These are phyloP conservation scores for Macheiramphus alcinus DNA, from an alignment of 2,113 vertebrate genomes.

Conservation along the genomic window DNA sequence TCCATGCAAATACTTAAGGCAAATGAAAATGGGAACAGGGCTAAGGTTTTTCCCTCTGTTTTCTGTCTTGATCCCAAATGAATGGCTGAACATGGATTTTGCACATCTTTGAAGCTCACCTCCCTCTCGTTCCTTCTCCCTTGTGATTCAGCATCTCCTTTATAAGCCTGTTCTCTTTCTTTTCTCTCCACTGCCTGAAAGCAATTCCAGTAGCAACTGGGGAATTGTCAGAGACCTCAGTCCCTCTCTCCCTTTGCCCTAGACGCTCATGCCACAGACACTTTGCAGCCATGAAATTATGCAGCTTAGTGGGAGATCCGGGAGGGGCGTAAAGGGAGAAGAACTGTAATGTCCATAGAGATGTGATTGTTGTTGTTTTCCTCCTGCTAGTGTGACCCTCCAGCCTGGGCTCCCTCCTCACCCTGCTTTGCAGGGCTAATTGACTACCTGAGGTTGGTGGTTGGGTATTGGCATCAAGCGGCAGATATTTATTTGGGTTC, in stretches of 20 bases:
- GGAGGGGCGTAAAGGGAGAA: neutral
- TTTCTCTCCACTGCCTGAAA: neutral
- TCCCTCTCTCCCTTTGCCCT: neutral
- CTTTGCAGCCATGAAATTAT: neutral
- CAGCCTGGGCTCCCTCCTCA: neutral
- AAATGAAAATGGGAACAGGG: neutral
- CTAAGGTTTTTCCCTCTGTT: neutral
- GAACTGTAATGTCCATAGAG: rapidly evolving
- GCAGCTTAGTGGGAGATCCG: rapidly evolving
- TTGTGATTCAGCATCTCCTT: neutral
- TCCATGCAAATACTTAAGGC: neutral
- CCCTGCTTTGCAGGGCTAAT: no score
- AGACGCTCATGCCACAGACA: rapidly evolving
- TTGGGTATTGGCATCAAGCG: neutral
- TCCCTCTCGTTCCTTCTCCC: neutral
- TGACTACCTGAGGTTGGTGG: neutral
- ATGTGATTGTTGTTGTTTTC: neutral
- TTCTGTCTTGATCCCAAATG: neutral
- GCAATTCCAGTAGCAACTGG: neutral
- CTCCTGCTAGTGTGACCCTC: neutral
- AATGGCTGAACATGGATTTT: neutral
- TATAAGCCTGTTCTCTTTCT: neutral
- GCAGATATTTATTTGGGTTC: neutral
- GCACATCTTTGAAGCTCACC: neutral
- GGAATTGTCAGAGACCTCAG: neutral